These are phyloP conservation scores for Calliopsis andreniformis DNA, from an alignment of 1,140 invertebrate species.

Conservation along the genomic window DNA sequence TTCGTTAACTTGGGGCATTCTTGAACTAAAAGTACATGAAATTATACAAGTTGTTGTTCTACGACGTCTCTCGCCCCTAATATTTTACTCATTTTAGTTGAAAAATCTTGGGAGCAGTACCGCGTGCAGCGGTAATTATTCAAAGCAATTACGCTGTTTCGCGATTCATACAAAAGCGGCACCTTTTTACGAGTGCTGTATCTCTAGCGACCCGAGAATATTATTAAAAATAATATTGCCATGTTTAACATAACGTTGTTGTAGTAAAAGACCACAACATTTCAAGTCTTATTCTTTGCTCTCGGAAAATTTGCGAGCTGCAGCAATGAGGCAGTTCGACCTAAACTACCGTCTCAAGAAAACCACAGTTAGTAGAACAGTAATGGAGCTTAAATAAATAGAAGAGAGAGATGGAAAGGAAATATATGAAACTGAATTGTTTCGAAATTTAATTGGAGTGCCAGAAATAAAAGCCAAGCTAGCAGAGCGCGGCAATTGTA, in stretches of 20 bases:
- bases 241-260: constrained; percentile 31
- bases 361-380: constrained; percentile 26
- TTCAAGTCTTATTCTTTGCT: constrained; percentile 24
- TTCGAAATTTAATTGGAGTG: background rate
- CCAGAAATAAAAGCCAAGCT: background rate
- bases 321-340: background rate
- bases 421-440: background rate
- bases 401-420: no score
- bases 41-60: constrained; percentile 43
- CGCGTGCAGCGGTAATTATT: constrained; percentile 48
- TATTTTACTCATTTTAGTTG: constrained; percentile 55
- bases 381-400: background rate
- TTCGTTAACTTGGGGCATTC: background rate
- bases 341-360: background rate
- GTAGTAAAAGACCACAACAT: constrained; percentile 14
- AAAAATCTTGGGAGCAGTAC: constrained; percentile 36
- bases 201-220: constrained; percentile 8
- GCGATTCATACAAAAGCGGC: constrained; percentile 48
- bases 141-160: constrained; percentile 55
- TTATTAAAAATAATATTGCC: constrained; percentile 58
- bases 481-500: background rate
- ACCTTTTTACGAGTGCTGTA: constrained; percentile 28
- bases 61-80: constrained; percentile 8
- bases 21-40: constrained; percentile 41
- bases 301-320: constrained; percentile 11